These are phyloP conservation scores for Drosophila ochracea DNA, from an alignment of 2,888 invertebrate genomes.

Conservation along the genomic window DNA sequence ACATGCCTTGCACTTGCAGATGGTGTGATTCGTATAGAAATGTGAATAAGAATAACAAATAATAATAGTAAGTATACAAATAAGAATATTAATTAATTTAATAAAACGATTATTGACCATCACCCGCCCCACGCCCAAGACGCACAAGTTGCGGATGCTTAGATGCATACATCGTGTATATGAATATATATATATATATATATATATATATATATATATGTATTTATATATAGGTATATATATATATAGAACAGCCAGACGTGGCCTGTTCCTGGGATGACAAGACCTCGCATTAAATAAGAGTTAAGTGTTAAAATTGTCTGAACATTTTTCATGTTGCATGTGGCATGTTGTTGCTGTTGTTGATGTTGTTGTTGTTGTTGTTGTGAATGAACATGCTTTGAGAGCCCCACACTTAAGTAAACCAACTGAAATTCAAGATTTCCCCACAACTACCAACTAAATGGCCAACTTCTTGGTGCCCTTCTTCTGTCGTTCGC, in stretches of 20 bases:
- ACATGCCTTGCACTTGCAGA: constrained; percentile 13
- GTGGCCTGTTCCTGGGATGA: constrained; percentile 56
- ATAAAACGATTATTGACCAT: constrained; percentile 49
- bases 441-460: neutral
- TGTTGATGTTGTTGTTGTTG: constrained; percentile 6
- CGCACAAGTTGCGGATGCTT: constrained; percentile 53
- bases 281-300: constrained; percentile 66
- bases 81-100: constrained; percentile 52
- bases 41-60: constrained; percentile 40
- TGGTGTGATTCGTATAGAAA: constrained; percentile 27
- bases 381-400: constrained; percentile 32
- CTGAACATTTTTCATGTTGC: constrained; percentile 24
- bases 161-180: constrained; percentile 33
- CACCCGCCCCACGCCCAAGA: constrained; percentile 63
- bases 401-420: constrained; percentile 41
- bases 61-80: constrained; percentile 36
- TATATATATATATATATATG: constrained; percentile 28
- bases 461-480: constrained; percentile 58
- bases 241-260: constrained; percentile 58
- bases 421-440: constrained; percentile 22
- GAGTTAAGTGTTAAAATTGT: constrained; percentile 56
- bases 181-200: constrained; percentile 12
- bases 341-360: constrained; percentile 9
- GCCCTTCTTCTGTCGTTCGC: constrained; percentile 68
- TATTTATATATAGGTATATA: constrained; percentile 38